Evolutionary conservation across 2,888 invertebrate genomes (phyloP), one percentile per base, ranked within the genome.

Genomic region (Dasysyrphus albostriatus): DNA sequence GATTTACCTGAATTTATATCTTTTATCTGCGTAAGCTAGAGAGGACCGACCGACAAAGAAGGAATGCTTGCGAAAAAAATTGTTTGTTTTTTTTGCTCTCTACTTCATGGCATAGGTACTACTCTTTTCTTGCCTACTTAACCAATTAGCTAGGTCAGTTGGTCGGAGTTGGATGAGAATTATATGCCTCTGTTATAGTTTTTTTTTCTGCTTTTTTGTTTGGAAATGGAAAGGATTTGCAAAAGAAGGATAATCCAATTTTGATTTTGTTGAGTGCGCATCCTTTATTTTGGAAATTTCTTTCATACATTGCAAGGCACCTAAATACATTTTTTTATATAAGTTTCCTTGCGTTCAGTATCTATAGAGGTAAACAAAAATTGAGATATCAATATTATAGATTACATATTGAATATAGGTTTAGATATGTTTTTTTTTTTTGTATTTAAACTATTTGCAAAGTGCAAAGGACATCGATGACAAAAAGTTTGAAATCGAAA

Each of bases 131-230:
- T 77, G 77, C 74, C 87, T 87, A 87, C 87, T 87, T 87, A 87
- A 87, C 87, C 87, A 87, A 87, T 87, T 87, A 87, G 87, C 83
- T 83, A 75, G 87, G 87, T 87, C 87, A 87, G 74, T 87, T 87
- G 87, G 85, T 65, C 78, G 82, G 61, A 70, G 54, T 54, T 29
- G 69, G 69, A 54, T 39, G 69, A 29, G 72, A 58, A 74, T 76
- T 67, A 29, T 44, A 63, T 75, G 56, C 39, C 24, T 56, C 42
- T 24, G 65, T 54, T 12, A 3, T 24, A 2, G 24, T 7, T 8
- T 39, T 39, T 69, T 51, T 39, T 69, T 39, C 37, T 42, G 5
- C 10, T 14, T 67, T 10, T 67, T 67, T 51, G 16, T 34, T 67
- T 12, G 49, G 14, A 19, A 67, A 49, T 39, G 39, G 42, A 79